Evolutionary conservation across 2,113 vertebrate species (phyloP).

Genomic region (Vidua chalybeata): DNA sequence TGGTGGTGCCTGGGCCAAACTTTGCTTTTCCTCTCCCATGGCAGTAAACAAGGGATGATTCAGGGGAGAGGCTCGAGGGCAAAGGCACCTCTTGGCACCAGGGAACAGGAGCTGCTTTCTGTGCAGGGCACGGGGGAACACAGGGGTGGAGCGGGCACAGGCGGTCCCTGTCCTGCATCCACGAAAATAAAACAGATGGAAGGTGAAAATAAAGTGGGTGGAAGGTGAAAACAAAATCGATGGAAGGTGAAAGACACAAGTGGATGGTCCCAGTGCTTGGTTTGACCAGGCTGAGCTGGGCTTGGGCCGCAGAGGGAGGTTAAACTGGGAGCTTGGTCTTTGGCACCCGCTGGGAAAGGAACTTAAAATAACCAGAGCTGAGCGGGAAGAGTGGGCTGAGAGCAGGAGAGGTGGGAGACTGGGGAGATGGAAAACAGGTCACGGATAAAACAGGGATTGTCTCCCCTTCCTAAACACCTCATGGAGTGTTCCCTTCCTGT

Average conservation of each 20-base stretch:
- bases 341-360: not conserved
- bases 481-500: accelerated
- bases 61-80: constrained; percentile 50
- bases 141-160: not conserved
- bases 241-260: not conserved
- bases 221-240: not conserved
- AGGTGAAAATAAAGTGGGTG: not conserved
- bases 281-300: not conserved
- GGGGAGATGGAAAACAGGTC: not conserved
- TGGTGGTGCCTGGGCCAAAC: not conserved
- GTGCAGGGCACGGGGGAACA: not conserved
- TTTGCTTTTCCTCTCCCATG: not conserved
- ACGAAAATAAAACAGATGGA: not conserved
- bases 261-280: accelerated
- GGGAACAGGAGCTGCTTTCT: constrained; percentile 56
- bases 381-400: not conserved
- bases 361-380: not conserved
- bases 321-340: not conserved
- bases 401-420: not conserved
- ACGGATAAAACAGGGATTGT: not conserved
- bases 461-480: not conserved
- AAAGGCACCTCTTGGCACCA: not conserved
- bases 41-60: constrained; percentile 64
- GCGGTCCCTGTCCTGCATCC: not conserved
- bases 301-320: accelerated